Evolutionary conservation across 2,888 invertebrate species (phyloP).

Genomic region (Mythimna impura): DNA sequence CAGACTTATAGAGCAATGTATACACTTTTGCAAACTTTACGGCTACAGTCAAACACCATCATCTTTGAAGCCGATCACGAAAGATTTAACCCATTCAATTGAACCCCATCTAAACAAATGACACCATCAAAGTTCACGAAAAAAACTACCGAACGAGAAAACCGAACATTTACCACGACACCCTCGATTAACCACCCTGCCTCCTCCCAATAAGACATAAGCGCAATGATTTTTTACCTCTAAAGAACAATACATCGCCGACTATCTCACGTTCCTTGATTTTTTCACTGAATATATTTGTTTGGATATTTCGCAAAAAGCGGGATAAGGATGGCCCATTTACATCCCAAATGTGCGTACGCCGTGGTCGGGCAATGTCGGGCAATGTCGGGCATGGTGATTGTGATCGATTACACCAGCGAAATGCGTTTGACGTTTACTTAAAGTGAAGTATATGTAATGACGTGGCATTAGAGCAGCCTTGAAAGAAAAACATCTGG

Average conservation of each 20-base stretch:
- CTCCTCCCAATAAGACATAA: slow-evolving; percentile 38
- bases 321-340: slow-evolving; percentile 83
- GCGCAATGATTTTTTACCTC: slow-evolving; percentile 58
- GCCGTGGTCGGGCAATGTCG: slow-evolving; percentile 51
- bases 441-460: slow-evolving; percentile 62
- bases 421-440: slow-evolving; percentile 65
- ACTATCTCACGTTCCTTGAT: slow-evolving; percentile 62
- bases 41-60: background rate
- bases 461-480: slow-evolving; percentile 44
- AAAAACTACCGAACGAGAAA: slow-evolving; percentile 36
- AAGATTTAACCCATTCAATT: slow-evolving; percentile 2
- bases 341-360: slow-evolving; percentile 80
- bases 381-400: slow-evolving; percentile 70
- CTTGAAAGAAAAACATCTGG: slow-evolving; percentile 43
- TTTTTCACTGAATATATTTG: slow-evolving; percentile 85
- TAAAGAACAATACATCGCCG: slow-evolving; percentile 47
- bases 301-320: slow-evolving; percentile 85
- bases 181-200: slow-evolving; percentile 43
- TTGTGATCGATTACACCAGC: slow-evolving; percentile 71
- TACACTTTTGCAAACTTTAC: background rate
- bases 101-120: slow-evolving; percentile 38
- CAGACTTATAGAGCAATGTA: background rate
- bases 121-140: slow-evolving; percentile 27
- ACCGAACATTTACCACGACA: slow-evolving; percentile 31
- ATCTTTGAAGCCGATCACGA: slow-evolving; percentile 12